A percentile compares a stretch with the other conserved stretches of the same genome.
phyloP scores from a whole-genome alignment of 2,113 vertebrate species.

The Barbus barbus region DNA sequence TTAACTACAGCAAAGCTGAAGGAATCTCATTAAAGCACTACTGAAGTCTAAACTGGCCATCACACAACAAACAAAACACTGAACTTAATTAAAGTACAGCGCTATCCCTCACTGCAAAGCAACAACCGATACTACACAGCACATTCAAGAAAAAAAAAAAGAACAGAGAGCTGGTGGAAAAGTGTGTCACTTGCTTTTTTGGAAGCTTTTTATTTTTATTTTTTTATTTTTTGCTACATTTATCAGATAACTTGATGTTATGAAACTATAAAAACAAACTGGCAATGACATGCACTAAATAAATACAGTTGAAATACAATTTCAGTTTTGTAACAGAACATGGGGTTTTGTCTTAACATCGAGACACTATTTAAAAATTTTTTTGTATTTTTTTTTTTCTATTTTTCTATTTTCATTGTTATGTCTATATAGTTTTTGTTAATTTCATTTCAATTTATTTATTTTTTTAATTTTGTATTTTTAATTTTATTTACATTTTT shows the following conservation, averaged over 20 bases:
- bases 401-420: too few relatives aligned
- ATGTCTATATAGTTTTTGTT: too few relatives aligned
- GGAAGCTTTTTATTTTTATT: neutral
- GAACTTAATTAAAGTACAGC: neutral
- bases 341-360: too few relatives aligned
- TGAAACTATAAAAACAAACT: neutral
- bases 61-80: conserved; percentile 45
- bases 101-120: neutral
- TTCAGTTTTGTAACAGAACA: neutral
- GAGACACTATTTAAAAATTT: too few relatives aligned
- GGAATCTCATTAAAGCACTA: conserved; percentile 76
- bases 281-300: neutral
- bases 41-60: conserved; percentile 69
- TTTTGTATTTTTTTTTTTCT: too few relatives aligned
- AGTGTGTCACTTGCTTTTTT: neutral
- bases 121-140: neutral
- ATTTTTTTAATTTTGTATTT: too few relatives aligned
- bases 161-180: neutral
- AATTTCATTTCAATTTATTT: too few relatives aligned
- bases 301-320: neutral
- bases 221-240: neutral
- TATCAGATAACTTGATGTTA: neutral
- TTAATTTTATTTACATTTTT: too few relatives aligned
- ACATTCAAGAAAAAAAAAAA: neutral
- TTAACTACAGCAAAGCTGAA: conserved; percentile 68